Evolutionary conservation across 2,888 invertebrate species (phyloP).

Genomic region (Priocnemis perturbator): DNA sequence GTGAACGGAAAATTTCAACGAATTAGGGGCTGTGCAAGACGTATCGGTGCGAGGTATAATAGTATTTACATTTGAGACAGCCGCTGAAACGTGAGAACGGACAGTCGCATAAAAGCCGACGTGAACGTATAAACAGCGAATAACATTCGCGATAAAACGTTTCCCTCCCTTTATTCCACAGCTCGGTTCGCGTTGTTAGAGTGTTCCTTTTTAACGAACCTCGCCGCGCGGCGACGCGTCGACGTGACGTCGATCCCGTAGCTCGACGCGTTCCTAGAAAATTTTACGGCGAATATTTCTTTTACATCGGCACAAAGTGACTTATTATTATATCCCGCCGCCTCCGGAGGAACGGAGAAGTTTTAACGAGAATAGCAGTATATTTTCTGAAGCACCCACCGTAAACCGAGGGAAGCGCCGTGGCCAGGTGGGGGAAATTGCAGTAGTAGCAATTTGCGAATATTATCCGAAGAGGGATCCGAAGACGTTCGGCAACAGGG

Average conservation of each 20-base stretch:
- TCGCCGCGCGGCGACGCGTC: not conserved
- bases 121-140: too few relatives aligned
- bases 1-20: too few relatives aligned
- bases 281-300: not conserved
- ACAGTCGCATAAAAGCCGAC: too few relatives aligned
- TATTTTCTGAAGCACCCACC: constrained; percentile 41
- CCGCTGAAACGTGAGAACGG: too few relatives aligned
- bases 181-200: not conserved
- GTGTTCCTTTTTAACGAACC: not conserved
- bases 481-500: constrained; percentile 52
- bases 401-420: constrained; percentile 34
- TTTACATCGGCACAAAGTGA: constrained; percentile 7
- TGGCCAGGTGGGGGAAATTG: constrained; percentile 55
- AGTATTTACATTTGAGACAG: too few relatives aligned
- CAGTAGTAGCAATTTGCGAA: constrained; percentile 56
- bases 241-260: not conserved
- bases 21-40: too few relatives aligned
- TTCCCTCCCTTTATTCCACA: not conserved
- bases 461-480: constrained; percentile 49
- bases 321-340: constrained; percentile 22
- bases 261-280: not conserved
- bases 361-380: constrained; percentile 47
- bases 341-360: constrained; percentile 31
- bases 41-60: too few relatives aligned
- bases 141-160: not conserved